A percentile compares a stretch with the other conserved stretches of the same genome.
Evolutionary conservation across 2,797 vertebrate species (phyloP).

Genomic region (Lacerta bilineata): DNA sequence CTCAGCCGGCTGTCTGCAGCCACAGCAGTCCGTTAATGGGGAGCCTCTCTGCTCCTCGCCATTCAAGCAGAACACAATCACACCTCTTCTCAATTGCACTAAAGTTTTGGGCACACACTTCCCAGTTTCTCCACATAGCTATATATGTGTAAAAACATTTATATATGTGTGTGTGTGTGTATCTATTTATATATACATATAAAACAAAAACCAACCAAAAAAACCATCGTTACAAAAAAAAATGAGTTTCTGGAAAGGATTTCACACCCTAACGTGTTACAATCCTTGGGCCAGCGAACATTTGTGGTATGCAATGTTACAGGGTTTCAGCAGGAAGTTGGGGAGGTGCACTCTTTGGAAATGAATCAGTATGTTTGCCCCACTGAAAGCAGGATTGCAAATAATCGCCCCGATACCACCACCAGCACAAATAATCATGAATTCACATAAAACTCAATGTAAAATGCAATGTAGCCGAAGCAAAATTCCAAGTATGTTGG

Average conservation of each 20-base stretch:
- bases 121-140: not conserved
- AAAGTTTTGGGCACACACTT: not conserved
- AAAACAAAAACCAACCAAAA: not conserved
- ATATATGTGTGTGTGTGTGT: not conserved
- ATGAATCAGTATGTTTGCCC: too few species aligned
- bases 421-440: too few species aligned
- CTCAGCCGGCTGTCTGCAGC: not conserved
- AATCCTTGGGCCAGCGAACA: not conserved
- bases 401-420: too few species aligned
- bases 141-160: not conserved
- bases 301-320: too few species aligned
- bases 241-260: slow-evolving; percentile 1
- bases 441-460: too few species aligned
- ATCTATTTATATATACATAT: not conserved
- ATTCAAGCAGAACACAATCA: not conserved
- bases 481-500: too few species aligned
- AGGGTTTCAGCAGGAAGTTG: too few species aligned
- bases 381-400: too few species aligned
- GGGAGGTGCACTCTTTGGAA: too few species aligned
- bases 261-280: not conserved
- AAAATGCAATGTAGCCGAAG: too few species aligned
- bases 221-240: not conserved
- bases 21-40: not conserved
- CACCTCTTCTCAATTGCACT: slow-evolving; percentile 21
- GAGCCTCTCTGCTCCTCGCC: not conserved